Conservation (phyloP, 2,888 invertebrate genomes). For the Blastobasis adustella region DNA sequence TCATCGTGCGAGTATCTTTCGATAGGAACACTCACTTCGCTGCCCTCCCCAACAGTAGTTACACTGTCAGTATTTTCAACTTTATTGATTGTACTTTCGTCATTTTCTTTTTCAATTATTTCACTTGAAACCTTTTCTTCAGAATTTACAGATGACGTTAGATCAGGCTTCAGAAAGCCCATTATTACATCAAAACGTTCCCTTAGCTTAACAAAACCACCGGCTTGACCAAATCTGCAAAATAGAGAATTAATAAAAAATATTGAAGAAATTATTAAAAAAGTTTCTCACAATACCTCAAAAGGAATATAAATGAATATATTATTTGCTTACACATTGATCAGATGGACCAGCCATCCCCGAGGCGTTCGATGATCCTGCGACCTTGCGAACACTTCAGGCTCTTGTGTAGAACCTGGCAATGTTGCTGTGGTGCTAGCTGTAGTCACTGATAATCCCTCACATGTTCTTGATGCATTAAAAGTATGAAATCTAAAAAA, state of each 20-base stretch:
- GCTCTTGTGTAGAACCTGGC: constrained; percentile 57
- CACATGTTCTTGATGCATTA: constrained; percentile 85
- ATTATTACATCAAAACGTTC: constrained; percentile 87
- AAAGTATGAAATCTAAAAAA: constrained; percentile 86
- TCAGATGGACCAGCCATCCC: constrained; percentile 97
- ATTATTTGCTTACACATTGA: constrained; percentile 81
- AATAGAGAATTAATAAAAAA: constrained; percentile 4
- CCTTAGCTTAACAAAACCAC: constrained; percentile 90
- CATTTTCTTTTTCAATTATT: constrained; percentile 52
- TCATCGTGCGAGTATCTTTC: background rate
- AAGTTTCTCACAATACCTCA: background rate
- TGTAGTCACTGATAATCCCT: constrained; percentile 59
- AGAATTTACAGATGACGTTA: constrained; percentile 50
- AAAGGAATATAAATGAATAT: constrained; percentile 2
- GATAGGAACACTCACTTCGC: constrained; percentile 34
- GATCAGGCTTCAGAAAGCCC: constrained; percentile 69
- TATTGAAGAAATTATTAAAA: background rate
- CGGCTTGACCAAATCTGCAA: constrained; percentile 87
- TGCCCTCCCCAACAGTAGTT: constrained; percentile 40
- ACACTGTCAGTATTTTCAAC: constrained; percentile 34
- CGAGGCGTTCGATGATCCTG: constrained; percentile 88
- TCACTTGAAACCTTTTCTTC: constrained; percentile 62
- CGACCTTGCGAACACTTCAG: constrained; percentile 80
- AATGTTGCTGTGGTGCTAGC: constrained; percentile 61
- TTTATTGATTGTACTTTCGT: constrained; percentile 40